Evolutionary conservation across 2,797 vertebrate species (phyloP).

Genomic region (Phyllotis vaccarum): DNA sequence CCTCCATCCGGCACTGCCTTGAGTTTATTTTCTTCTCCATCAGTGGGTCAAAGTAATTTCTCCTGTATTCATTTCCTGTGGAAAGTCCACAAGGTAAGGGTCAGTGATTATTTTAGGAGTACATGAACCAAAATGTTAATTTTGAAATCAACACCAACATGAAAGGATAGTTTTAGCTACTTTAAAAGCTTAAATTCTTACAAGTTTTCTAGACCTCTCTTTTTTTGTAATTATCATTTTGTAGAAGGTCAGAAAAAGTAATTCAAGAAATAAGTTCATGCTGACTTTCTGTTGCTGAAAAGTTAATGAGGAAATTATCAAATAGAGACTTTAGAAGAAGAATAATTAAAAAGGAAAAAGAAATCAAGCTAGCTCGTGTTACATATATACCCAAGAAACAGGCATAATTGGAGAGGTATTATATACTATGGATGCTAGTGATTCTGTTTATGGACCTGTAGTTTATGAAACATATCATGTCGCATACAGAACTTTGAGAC

Average conservation of each 20-base stretch:
- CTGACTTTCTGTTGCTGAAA: conserved; percentile 95
- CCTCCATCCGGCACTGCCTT: conserved; percentile 94
- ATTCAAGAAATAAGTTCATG: conserved; percentile 96
- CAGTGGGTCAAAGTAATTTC: conserved; percentile 98
- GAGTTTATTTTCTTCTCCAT: conserved; percentile 95
- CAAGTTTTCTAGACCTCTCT: conserved; percentile 92
- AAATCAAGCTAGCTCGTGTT: conserved; percentile 72
- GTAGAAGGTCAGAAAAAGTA: conserved; percentile 96
- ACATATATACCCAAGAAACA: conserved; percentile 54
- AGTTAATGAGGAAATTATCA: conserved; percentile 96
- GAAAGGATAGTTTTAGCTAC: conserved; percentile 91
- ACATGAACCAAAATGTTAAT: conserved; percentile 99
- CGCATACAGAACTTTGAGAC: conserved; percentile 81
- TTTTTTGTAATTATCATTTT: conserved; percentile 97
- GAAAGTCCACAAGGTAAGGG: conserved; percentile 93
- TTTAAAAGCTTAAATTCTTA: conserved; percentile 93
- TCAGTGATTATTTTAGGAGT: conserved; percentile 99
- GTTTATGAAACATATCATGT: conserved; percentile 75
- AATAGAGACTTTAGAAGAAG: conserved; percentile 86
- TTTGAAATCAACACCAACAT: conserved; percentile 95
- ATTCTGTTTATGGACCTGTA: conserved; percentile 61
- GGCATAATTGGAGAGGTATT: conserved; percentile 41
- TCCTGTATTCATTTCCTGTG: conserved; percentile 97
- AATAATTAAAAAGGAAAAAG: conserved; percentile 70
- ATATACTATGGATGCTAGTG: conserved; percentile 72